Base-by-base conservation (phyloP, 2,888 invertebrate genomes). In the Cacoxenus indagator region DNA sequence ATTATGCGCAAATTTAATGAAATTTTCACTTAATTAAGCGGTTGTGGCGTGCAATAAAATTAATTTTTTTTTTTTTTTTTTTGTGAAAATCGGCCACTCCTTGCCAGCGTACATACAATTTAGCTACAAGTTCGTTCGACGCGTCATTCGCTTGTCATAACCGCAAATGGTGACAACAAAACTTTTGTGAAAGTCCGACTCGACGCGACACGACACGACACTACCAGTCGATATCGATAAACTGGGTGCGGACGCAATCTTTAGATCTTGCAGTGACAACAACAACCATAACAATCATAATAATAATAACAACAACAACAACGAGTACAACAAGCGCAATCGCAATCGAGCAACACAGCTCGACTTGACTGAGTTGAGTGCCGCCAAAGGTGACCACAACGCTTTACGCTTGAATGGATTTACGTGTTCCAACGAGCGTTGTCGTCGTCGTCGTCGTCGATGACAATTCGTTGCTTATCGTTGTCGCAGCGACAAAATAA, bases 361-460 rank as follows among this genome's bases (percentile, higher is more conserved):
- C 19, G 43, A 26, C 46, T 46, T 19, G 17, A 14, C 11, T 61
- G 27, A 45, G 8, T 27, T 11, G 65, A 17, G 57, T 45, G 61
- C 51, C 59, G 65, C 48, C 64, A 61, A 59, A 45, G 65, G 67
- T 68, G 69, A 70, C 74, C 71, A 71, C 73, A 75, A 66, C 68
- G 72, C 57, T 79, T 72, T 75, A 81, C 72, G 83, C 75, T 70
- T 68, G 73, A 83, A 74, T 80, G 78, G 75, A 69, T 72, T 76
- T 75, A 72, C 74, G 74, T 74, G 71, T 73, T 75, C 72, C 73
- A 66, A 45, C 22, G 59, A 48, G 6, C 55, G 51, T 22, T 22
- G 24, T 22, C 9, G 51, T 22, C 54, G 54, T 4, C 37, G 37
- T 11, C 37, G 1, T 11, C 37, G 37, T 11, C 37, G 37, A 37